These are phyloP conservation scores for Ciconia maguari DNA, from an alignment of 2,113 vertebrate genomes.

Conservation along the genomic window DNA sequence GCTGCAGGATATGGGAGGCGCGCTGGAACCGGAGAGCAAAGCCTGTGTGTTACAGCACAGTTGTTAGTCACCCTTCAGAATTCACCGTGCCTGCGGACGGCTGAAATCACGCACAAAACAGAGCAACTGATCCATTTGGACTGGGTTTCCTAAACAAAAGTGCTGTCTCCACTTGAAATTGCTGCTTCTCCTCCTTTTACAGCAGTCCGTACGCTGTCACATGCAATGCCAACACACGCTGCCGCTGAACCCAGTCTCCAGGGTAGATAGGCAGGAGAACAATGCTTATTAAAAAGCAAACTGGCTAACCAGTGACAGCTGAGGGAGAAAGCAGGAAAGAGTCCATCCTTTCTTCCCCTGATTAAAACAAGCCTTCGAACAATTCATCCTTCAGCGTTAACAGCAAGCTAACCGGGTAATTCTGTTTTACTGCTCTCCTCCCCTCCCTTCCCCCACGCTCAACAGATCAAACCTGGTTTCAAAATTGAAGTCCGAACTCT, in stretches of 20 bases:
- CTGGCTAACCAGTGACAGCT: neutral
- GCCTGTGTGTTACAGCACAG: neutral
- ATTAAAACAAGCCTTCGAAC: neutral
- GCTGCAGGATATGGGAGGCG: slow-evolving; percentile 51
- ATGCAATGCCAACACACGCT: neutral
- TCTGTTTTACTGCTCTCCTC: slow-evolving; percentile 3
- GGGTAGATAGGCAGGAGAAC: neutral
- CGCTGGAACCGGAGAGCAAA: neutral
- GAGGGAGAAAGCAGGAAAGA: slow-evolving; percentile 7
- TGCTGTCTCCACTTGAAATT: neutral
- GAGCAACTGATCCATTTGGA: neutral
- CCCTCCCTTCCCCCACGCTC: neutral
- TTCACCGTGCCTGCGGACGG: fast-evolving
- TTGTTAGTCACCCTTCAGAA: neutral
- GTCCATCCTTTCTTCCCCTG: neutral
- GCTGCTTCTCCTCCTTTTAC: neutral
- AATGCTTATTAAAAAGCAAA: neutral
- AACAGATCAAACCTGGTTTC: neutral
- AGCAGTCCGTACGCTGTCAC: neutral
- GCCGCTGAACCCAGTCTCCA: neutral
- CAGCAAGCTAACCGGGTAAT: neutral
- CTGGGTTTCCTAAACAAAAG: neutral
- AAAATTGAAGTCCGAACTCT: neutral
- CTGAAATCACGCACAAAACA: neutral
- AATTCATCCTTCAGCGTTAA: neutral